Evolutionary conservation across 2,888 invertebrate genomes (phyloP), one percentile per base, ranked within the genome.

Genomic region (Cantharis flavilabris): DNA sequence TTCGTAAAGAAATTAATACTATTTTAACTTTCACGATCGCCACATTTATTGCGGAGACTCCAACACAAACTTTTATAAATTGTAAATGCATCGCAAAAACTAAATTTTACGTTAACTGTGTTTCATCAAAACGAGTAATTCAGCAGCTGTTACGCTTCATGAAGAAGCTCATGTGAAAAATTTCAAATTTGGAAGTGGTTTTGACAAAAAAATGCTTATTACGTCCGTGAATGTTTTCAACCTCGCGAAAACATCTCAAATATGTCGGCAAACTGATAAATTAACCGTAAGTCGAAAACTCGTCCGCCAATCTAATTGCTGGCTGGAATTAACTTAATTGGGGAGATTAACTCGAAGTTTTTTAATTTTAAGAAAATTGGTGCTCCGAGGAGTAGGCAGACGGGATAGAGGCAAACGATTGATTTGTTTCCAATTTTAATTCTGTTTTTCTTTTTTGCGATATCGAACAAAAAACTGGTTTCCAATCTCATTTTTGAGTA

Each of bases 1-100:
- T 78, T 78, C 75, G 71, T 18, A 14, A n/a, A 14, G 26, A 67
- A 73, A 76, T 76, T 62, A 64, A 65, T 72, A 62, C 69, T 33
- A 49, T 49, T 49, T 49, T 49, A 49, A 49, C 49, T 49, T 49
- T 49, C 49, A 49, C 49, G 49, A 49, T 13, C 3, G 33, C 33
- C 0, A 33, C 33, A 0, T 13, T 33, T 33, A 11, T n/a, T 49
- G 49, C 49, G 49, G 49, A n/a, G 49, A n/a, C 49, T 49, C 49
- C 1, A n/a, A 49, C 9, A n/a, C n/a, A 26, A 26, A 26, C 7
- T 1, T 16, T 23, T 23, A 20, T 20, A 20, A 20, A 20, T 20
- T 3, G 20, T 0, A 20, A 20, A 20, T 20, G 23, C 23, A 23
- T 23, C 23, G 23, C 23, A 23, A 9, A 26, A 49, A 49, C 1